phyloP scores from a whole-genome alignment of 2,888 invertebrate species.

The Rhimphoctona megacephalus region DNA sequence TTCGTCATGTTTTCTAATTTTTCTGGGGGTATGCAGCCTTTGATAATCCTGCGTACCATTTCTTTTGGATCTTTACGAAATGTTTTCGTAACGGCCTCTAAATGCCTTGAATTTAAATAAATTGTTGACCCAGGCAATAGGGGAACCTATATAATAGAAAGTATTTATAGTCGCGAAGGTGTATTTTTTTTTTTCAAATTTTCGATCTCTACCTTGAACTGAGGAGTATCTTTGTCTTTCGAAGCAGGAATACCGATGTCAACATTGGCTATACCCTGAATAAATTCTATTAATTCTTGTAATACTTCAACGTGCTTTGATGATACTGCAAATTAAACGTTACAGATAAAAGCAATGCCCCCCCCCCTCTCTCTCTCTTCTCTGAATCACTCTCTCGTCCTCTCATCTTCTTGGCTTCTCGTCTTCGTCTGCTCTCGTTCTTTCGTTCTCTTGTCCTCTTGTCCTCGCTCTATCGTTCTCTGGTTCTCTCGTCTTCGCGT shows the following conservation, averaged over 20 bases:
- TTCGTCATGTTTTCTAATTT: not conserved
- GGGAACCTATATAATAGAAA: not conserved
- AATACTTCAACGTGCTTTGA: not conserved
- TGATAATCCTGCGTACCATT: not conserved
- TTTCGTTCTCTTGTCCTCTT: too few relatives aligned
- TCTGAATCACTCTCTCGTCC: too few relatives aligned
- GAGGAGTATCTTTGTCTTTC: not conserved
- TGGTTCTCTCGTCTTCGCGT: too few relatives aligned
- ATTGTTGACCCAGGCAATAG: not conserved
- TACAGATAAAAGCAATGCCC: too few relatives aligned
- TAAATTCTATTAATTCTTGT: not conserved
- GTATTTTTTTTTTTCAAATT: not conserved
- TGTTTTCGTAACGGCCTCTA: not conserved
- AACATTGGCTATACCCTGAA: not conserved
- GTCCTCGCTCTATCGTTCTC: too few relatives aligned
- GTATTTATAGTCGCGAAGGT: not conserved
- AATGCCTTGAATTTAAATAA: not conserved
- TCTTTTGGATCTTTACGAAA: slow-evolving; percentile 1
- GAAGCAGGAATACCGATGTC: not conserved
- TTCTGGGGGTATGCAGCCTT: not conserved
- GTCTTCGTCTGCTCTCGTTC: too few relatives aligned
- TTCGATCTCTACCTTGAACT: not conserved
- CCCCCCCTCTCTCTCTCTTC: too few relatives aligned
- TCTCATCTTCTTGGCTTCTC: too few relatives aligned
- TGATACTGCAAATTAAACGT: too few relatives aligned